These are phyloP conservation scores for Promerops cafer DNA, from an alignment of 2,113 vertebrate species.

Conservation along the genomic window DNA sequence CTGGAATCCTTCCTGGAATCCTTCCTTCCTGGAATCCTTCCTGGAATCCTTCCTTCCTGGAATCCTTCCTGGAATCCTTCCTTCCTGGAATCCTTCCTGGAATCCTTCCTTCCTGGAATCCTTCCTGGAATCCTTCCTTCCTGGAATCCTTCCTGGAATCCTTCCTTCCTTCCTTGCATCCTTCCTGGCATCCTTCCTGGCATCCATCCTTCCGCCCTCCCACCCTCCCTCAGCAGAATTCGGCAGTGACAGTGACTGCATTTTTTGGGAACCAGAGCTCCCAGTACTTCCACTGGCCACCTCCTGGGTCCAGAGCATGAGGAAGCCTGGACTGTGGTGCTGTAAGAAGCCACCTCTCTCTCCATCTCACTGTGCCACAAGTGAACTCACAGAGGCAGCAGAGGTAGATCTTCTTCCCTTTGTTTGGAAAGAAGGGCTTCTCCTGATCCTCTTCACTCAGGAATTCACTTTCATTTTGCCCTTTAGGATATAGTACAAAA, in stretches of 20 bases:
- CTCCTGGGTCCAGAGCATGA: not conserved
- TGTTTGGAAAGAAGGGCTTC: not conserved
- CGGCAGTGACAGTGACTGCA: not conserved
- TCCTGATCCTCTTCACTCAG: not conserved
- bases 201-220: too few relatives aligned
- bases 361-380: not conserved
- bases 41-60: too few relatives aligned
- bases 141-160: too few relatives aligned
- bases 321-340: not conserved
- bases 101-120: too few relatives aligned
- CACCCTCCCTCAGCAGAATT: not conserved
- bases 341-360: not conserved
- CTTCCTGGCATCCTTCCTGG: too few relatives aligned
- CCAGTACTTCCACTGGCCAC: not conserved
- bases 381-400: not conserved
- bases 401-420: not conserved
- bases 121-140: too few relatives aligned
- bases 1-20: too few relatives aligned
- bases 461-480: not conserved
- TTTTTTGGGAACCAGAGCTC: not conserved
- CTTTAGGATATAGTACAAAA: not conserved
- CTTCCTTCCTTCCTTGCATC: too few relatives aligned
- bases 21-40: too few relatives aligned
- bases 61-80: too few relatives aligned
- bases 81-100: too few relatives aligned